Conservation (phyloP, 1,140 invertebrate species). For the Babylonia areolata region DNA sequence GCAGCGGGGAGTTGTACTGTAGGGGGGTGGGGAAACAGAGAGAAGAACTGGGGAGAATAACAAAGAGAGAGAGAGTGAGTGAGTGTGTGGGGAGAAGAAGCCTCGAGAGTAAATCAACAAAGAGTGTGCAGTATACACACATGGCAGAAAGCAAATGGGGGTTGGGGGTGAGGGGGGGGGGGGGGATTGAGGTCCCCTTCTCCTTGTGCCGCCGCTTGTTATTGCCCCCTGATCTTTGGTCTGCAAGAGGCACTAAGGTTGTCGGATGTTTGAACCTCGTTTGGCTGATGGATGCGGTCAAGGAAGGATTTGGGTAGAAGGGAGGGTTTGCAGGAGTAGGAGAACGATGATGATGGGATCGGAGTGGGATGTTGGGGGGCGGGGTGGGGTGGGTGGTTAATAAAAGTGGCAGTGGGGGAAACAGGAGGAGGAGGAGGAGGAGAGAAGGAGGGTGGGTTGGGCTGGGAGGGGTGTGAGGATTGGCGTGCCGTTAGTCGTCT, state of each 20-base stretch:
- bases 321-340: background rate
- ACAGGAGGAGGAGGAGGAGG: background rate
- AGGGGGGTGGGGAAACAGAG: background rate
- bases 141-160: background rate
- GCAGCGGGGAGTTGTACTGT: background rate
- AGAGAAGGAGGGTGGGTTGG: background rate
- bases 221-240: background rate
- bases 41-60: background rate
- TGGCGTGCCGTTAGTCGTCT: background rate
- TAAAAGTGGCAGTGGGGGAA: no score
- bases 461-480: background rate
- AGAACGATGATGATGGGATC: no score
- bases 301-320: background rate
- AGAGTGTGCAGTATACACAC: no score
- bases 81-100: background rate
- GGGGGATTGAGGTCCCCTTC: background rate
- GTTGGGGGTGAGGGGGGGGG: background rate
- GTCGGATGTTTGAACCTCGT: constrained; percentile 6
- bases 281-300: constrained; percentile 6
- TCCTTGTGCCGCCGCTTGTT: background rate
- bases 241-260: background rate
- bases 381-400: no score
- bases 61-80: background rate
- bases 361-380: no score
- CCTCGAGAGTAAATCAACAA: no score